These are phyloP conservation scores for Cataglyphis rosenhaueri DNA, from an alignment of 2,888 invertebrate genomes.

Conservation along the genomic window DNA sequence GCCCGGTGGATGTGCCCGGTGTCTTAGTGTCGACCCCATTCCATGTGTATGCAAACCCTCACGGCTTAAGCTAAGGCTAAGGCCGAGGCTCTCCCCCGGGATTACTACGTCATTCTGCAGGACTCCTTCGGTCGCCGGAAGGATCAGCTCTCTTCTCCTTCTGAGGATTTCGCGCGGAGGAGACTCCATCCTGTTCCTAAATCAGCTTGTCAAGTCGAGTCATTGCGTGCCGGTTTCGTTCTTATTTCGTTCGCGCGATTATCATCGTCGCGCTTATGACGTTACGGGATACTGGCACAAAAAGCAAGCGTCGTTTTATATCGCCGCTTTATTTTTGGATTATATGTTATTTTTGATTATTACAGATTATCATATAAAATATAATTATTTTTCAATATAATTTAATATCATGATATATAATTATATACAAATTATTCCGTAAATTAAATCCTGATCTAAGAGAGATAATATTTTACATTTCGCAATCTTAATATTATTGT, in stretches of 20 bases:
- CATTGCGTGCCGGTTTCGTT: constrained; percentile 63
- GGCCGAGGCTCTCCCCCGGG: constrained; percentile 82
- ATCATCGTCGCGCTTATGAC: neutral
- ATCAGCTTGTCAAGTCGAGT: constrained; percentile 77
- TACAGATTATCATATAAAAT: no score
- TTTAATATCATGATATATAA: neutral
- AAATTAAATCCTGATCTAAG: neutral
- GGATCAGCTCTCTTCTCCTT: constrained; percentile 80
- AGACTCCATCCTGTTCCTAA: constrained; percentile 73
- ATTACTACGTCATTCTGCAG: constrained; percentile 84
- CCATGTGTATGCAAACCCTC: constrained; percentile 83
- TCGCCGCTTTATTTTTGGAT: neutral
- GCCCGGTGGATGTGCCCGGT: constrained; percentile 64
- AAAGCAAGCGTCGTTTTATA: neutral
- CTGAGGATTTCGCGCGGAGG: constrained; percentile 77
- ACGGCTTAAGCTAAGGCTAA: constrained; percentile 83
- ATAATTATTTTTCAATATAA: no score
- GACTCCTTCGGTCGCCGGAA: constrained; percentile 80
- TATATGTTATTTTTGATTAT: neutral
- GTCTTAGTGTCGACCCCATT: constrained; percentile 69
- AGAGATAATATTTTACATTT: neutral
- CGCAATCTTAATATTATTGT: neutral
- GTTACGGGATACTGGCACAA: neutral
- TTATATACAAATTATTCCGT: neutral
- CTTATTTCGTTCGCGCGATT: constrained; percentile 28